These are phyloP conservation scores for Drosophila equinoxialis DNA, from an alignment of 1,140 invertebrate genomes.

Conservation along the genomic window DNA sequence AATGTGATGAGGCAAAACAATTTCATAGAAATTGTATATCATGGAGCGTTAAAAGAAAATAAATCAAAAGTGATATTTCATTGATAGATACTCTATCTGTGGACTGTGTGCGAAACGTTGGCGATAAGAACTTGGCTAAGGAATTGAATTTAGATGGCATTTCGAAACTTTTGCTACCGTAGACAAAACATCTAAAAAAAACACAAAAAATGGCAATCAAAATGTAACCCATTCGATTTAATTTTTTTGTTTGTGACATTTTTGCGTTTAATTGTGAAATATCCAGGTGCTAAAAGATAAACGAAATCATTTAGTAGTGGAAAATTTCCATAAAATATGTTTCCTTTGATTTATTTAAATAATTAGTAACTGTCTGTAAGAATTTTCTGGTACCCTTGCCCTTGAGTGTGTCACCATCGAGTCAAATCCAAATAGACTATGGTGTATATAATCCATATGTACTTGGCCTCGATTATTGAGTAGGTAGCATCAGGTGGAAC, in stretches of 20 bases:
- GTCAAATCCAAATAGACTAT: neutral
- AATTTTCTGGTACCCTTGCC: neutral
- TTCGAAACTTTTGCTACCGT: neutral
- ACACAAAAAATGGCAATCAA: neutral
- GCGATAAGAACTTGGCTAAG: neutral
- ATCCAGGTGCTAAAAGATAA: conserved; percentile 11
- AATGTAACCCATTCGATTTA: neutral
- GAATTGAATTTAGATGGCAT: neutral
- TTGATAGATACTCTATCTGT: neutral
- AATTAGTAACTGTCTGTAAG: conserved; percentile 9
- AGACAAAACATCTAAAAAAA: neutral
- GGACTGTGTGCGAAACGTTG: neutral
- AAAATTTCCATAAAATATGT: conserved; percentile 18
- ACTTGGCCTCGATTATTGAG: conserved; percentile 2
- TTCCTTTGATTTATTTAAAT: neutral
- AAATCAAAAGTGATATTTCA: conserved; percentile 1
- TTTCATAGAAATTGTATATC: conserved; percentile 8
- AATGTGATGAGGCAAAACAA: neutral
- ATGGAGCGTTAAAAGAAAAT: conserved; percentile 5
- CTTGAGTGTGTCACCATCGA: neutral
- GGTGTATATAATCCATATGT: conserved; percentile 1
- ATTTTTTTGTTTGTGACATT: neutral
- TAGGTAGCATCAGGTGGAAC: conserved; percentile 1
- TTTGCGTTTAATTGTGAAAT: conserved; percentile 8
- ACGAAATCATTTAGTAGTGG: neutral